Percentiles rank a stretch among this genome's conserved stretches.
Evolutionary conservation across 1,140 invertebrate species (phyloP).

Genomic region (Sitobion miscanthi): DNA sequence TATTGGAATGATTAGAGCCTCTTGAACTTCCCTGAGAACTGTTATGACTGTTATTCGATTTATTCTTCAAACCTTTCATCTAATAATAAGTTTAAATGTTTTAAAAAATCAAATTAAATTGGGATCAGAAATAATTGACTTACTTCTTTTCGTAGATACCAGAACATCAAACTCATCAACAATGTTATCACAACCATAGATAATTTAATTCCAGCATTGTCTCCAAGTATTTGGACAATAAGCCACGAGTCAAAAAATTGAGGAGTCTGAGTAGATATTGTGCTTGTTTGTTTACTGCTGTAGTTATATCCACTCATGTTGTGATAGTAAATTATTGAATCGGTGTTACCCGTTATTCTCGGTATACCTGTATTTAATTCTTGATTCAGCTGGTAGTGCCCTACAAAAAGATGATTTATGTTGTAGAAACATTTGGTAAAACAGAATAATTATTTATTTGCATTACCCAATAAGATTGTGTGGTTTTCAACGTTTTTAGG

Average conservation of each 20-base stretch:
- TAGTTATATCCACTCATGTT: slow-evolving; percentile 54
- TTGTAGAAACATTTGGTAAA: slow-evolving; percentile 29
- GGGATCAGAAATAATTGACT: slow-evolving; percentile 51
- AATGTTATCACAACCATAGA: slow-evolving; percentile 70
- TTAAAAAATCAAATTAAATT: background rate
- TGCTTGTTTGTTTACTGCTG: slow-evolving; percentile 48
- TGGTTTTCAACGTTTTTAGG: slow-evolving; percentile 65
- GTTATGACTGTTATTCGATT: slow-evolving; percentile 70
- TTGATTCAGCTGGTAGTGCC: slow-evolving; percentile 54
- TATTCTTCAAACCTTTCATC: slow-evolving; percentile 71
- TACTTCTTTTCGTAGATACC: slow-evolving; percentile 63
- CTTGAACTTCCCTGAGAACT: slow-evolving; percentile 62
- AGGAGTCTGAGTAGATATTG: slow-evolving; percentile 46
- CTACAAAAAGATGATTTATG: slow-evolving; percentile 49
- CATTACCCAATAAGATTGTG: slow-evolving; percentile 58
- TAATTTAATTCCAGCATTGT: slow-evolving; percentile 72
- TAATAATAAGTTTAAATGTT: slow-evolving; percentile 60
- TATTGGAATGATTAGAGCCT: slow-evolving; percentile 34
- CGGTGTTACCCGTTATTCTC: slow-evolving; percentile 47
- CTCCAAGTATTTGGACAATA: slow-evolving; percentile 60
- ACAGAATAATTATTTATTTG: slow-evolving; percentile 46
- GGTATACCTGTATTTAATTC: slow-evolving; percentile 42
- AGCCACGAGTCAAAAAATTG: background rate
- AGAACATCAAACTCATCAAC: slow-evolving; percentile 65
- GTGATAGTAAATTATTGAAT: slow-evolving; percentile 54